Evolutionary conservation across 2,113 vertebrate genomes (phyloP).

Genomic region (Promerops cafer): DNA sequence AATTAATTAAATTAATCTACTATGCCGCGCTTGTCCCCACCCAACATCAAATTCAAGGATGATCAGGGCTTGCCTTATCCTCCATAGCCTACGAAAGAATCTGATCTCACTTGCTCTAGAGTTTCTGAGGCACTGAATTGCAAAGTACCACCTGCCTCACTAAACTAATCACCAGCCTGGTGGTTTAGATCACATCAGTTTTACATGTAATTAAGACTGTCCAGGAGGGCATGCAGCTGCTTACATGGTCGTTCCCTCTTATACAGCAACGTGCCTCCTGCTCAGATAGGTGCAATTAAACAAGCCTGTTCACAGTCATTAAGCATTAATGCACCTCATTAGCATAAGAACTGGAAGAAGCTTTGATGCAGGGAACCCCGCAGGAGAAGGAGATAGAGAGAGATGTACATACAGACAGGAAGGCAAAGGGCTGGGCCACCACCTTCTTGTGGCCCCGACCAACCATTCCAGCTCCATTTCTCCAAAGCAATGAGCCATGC

Average conservation of each 20-base stretch:
- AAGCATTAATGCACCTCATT: constrained; percentile 75
- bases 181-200: constrained; percentile 74
- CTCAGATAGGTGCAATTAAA: constrained; percentile 74
- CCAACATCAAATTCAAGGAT: constrained; percentile 44
- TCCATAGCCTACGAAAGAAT: constrained; percentile 38
- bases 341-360: constrained; percentile 72
- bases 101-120: constrained; percentile 47
- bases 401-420: constrained; percentile 33
- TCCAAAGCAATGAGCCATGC: constrained; percentile 33
- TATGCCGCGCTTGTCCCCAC: constrained; percentile 47
- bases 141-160: constrained; percentile 70
- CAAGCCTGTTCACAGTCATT: constrained; percentile 69
- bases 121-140: constrained; percentile 68
- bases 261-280: constrained; percentile 69
- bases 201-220: constrained; percentile 75
- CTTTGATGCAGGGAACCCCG: constrained; percentile 56
- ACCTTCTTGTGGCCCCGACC: constrained; percentile 8
- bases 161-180: constrained; percentile 71
- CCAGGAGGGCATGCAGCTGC: constrained; percentile 68
- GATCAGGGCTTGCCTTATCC: constrained; percentile 48
- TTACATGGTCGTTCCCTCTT: constrained; percentile 63
- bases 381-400: constrained; percentile 52
- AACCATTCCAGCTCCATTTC: constrained; percentile 25
- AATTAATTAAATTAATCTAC: constrained; percentile 70
- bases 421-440: constrained; percentile 4